A percentile compares a stretch with the other conserved stretches of the same genome.
These are phyloP conservation scores for Mola mola DNA, from an alignment of 2,113 vertebrate species.

Conservation along the genomic window DNA sequence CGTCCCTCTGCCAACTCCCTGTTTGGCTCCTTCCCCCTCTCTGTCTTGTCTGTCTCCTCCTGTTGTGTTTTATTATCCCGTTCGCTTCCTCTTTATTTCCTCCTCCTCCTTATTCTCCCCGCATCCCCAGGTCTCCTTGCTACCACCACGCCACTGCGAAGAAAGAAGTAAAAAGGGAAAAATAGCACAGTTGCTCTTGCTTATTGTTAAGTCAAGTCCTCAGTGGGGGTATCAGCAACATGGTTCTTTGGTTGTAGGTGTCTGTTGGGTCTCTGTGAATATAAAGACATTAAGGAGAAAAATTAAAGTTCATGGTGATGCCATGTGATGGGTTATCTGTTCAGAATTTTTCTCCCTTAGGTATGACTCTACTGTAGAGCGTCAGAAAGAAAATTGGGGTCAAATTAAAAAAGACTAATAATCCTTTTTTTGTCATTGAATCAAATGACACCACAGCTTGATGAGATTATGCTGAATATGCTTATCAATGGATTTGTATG, in stretches of 20 bases:
- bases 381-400: slow-evolving; percentile 43
- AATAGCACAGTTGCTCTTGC: slow-evolving; percentile 65
- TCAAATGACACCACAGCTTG: slow-evolving; percentile 17
- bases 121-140: slow-evolving; percentile 51
- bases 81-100: slow-evolving; percentile 28
- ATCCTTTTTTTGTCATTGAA: slow-evolving; percentile 20
- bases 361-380: slow-evolving; percentile 35
- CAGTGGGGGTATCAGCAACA: slow-evolving; percentile 39
- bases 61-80: slow-evolving; percentile 5
- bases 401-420: slow-evolving; percentile 32
- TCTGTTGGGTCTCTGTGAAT: slow-evolving; percentile 52
- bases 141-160: slow-evolving; percentile 50
- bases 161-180: slow-evolving; percentile 66
- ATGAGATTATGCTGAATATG: slow-evolving; percentile 19
- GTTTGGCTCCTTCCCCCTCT: too few species aligned
- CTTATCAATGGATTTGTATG: slow-evolving; percentile 3
- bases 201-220: slow-evolving; percentile 65
- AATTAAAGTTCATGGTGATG: slow-evolving; percentile 56
- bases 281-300: slow-evolving; percentile 63
- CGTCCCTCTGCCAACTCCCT: too few species aligned
- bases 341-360: slow-evolving; percentile 48
- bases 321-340: slow-evolving; percentile 49
- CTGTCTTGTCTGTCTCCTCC: slow-evolving; percentile 24
- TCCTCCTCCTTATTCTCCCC: too few species aligned
- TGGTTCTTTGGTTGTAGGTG: slow-evolving; percentile 51